phyloP scores from a whole-genome alignment of 2,113 vertebrate species.

The Nycticryphes semicollaris region DNA sequence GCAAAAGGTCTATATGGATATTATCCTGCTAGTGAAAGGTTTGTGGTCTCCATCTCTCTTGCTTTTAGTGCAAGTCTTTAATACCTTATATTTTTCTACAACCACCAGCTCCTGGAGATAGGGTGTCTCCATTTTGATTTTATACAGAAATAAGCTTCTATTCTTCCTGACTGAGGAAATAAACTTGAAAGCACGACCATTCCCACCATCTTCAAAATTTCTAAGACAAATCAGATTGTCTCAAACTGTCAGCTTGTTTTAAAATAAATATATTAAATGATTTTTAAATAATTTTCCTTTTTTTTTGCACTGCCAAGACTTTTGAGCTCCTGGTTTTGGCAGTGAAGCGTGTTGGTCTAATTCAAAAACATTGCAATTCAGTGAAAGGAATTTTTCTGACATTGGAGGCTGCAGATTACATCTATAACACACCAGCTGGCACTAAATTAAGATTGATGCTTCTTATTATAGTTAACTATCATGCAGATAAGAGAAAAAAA shows the following conservation, averaged over 20 bases:
- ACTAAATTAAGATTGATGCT: conserved; percentile 21
- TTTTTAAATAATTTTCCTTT: background rate
- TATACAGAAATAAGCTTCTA: background rate
- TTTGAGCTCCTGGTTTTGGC: background rate
- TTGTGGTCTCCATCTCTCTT: background rate
- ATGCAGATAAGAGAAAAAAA: background rate
- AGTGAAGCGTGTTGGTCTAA: background rate
- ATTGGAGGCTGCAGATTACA: background rate
- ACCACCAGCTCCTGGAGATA: background rate
- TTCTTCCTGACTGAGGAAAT: background rate
- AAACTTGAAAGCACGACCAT: background rate
- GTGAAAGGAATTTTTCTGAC: conserved; percentile 18
- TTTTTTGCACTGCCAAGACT: background rate
- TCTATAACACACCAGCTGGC: background rate
- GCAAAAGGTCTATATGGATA: background rate
- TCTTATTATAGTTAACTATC: background rate
- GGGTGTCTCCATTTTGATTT: background rate
- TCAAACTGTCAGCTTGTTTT: background rate
- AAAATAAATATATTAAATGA: background rate
- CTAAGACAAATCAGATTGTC: background rate
- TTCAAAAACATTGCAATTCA: conserved; percentile 14
- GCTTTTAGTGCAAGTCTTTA: background rate
- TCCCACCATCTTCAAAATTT: background rate
- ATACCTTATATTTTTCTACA: background rate
- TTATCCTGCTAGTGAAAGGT: background rate